These are phyloP conservation scores for Cinclus cinclus DNA, from an alignment of 2,113 vertebrate genomes.

Conservation along the genomic window DNA sequence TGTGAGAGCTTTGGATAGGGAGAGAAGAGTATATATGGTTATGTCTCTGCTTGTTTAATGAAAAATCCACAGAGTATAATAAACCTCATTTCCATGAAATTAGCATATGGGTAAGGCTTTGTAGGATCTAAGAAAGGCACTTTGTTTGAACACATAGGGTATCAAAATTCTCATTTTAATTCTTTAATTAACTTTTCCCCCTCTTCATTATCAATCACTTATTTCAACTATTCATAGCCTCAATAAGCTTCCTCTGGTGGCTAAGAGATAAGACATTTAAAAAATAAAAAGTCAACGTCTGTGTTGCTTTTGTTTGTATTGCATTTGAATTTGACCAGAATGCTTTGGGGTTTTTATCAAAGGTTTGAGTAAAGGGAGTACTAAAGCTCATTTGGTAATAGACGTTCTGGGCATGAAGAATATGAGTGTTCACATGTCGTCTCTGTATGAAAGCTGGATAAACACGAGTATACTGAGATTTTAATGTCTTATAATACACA, in stretches of 20 bases:
- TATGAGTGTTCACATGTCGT: not conserved
- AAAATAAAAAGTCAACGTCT: conserved; percentile 29
- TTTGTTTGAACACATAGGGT: conserved; percentile 61
- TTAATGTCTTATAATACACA: not conserved
- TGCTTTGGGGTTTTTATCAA: conserved; percentile 2
- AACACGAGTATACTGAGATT: not conserved
- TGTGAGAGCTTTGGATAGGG: conserved; percentile 11
- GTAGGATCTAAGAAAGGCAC: conserved; percentile 53
- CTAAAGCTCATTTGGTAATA: not conserved
- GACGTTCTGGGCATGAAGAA: not conserved
- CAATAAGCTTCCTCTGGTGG: conserved; percentile 46
- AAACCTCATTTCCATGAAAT: conserved; percentile 65
- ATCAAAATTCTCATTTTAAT: conserved; percentile 66
- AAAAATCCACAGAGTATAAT: conserved; percentile 47
- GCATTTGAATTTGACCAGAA: conserved; percentile 37
- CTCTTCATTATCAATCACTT: conserved; percentile 56
- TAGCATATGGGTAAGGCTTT: conserved; percentile 48
- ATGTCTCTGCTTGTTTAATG: conserved; percentile 48
- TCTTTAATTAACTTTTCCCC: conserved; percentile 66
- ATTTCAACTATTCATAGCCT: conserved; percentile 42
- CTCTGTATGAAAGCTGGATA: not conserved
- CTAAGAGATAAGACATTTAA: conserved; percentile 61
- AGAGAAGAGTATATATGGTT: not conserved
- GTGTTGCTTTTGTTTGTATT: conserved; percentile 29
- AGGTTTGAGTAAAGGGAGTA: not conserved